Percentiles rank a stretch among this genome's conserved stretches.
Evolutionary conservation across 1,140 invertebrate genomes (phyloP).

Genomic region (Drosophila watanabei): DNA sequence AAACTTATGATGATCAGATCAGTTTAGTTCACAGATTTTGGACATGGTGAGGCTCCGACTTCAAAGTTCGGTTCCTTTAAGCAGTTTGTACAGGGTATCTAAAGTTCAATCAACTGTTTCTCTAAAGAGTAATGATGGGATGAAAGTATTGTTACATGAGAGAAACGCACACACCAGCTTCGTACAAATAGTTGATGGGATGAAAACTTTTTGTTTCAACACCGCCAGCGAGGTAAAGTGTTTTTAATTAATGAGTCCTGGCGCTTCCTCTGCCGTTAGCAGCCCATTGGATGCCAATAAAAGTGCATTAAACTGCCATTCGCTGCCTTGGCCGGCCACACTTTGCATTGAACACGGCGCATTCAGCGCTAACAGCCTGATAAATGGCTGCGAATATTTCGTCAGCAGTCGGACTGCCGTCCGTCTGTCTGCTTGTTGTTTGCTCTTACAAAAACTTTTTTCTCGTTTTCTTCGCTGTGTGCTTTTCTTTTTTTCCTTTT

Average conservation of each 20-base stretch:
- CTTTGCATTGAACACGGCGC: conserved; percentile 42
- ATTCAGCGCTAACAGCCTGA: conserved; percentile 53
- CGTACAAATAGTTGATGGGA: conserved; percentile 1
- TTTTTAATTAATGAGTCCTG: conserved; percentile 76
- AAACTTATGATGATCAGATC: background rate
- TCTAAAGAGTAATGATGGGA: background rate
- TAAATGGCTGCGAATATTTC: conserved; percentile 45
- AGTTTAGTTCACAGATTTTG: too few species aligned
- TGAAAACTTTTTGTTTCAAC: conserved; percentile 28
- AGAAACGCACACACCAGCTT: background rate
- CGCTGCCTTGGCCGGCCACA: conserved; percentile 53
- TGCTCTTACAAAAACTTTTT: conserved; percentile 44
- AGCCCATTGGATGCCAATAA: conserved; percentile 69
- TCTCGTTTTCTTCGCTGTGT: conserved; percentile 27
- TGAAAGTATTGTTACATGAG: conserved; percentile 2
- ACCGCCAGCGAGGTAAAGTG: conserved; percentile 49
- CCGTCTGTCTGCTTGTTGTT: conserved; percentile 25
- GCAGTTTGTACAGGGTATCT: background rate
- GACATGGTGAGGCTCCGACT: background rate
- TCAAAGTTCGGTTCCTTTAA: background rate
- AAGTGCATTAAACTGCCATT: conserved; percentile 82
- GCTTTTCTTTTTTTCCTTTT: conserved; percentile 23
- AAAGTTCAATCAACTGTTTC: background rate
- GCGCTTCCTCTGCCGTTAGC: conserved; percentile 40
- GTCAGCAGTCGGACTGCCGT: conserved; percentile 17